A percentile compares a stretch with the other conserved stretches of the same genome.
These are phyloP conservation scores for Melanerpes aurifrons DNA, from an alignment of 2,113 vertebrate species.

Conservation along the genomic window DNA sequence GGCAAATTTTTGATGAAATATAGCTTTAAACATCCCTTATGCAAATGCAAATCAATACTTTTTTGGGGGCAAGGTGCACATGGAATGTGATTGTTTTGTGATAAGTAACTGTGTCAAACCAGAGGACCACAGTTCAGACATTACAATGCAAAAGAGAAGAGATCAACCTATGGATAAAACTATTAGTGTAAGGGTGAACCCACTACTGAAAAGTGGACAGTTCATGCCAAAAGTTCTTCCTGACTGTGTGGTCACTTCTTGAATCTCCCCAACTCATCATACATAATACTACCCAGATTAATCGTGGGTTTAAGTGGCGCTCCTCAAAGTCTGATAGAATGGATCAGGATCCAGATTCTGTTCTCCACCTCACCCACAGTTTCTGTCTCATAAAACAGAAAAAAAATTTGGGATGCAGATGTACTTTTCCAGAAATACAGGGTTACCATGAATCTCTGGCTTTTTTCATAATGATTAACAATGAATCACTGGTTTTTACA, in stretches of 20 bases:
- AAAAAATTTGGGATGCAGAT: not conserved
- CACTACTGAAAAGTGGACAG: not conserved
- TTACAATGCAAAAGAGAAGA: not conserved
- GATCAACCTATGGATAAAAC: not conserved
- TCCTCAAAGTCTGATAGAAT: not conserved
- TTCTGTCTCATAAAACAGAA: conserved; percentile 15
- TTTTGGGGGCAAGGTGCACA: not conserved
- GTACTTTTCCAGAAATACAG: conserved; percentile 23
- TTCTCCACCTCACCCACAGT: not conserved
- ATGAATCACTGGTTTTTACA: conserved; percentile 74
- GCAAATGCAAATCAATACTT: not conserved
- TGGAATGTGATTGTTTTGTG: not conserved
- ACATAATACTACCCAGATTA: not conserved
- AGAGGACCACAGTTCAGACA: not conserved
- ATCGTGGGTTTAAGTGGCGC: not conserved
- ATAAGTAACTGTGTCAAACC: not conserved
- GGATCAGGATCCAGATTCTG: not conserved
- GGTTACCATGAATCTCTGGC: not conserved
- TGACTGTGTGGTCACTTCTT: not conserved
- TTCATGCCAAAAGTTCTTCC: not conserved
- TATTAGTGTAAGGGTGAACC: not conserved
- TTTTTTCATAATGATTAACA: conserved; percentile 62
- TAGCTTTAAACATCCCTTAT: not conserved
- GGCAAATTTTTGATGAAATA: not conserved
- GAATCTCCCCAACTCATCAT: not conserved